Percentiles rank a stretch among this genome's conserved stretches.
These are phyloP conservation scores for Schizothorax lantsangensis DNA, from an alignment of 2,797 vertebrate species.

Conservation along the genomic window DNA sequence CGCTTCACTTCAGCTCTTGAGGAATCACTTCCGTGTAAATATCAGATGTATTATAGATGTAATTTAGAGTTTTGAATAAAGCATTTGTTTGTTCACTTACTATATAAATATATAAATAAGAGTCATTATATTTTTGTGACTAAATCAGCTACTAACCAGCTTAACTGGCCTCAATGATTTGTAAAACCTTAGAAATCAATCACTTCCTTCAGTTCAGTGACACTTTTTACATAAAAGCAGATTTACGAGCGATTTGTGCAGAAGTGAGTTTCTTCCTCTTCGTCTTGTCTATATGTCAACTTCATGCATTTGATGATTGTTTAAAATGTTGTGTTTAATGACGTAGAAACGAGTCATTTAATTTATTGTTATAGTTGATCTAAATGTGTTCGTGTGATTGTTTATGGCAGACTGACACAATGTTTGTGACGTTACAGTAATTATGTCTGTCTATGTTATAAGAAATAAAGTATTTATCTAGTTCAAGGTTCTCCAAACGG, in stretches of 20 bases:
- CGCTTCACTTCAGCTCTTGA: slow-evolving; percentile 71
- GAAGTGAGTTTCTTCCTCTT: slow-evolving; percentile 54
- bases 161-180: not conserved
- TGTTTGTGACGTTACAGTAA: slow-evolving; percentile 64
- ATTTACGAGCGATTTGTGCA: not conserved
- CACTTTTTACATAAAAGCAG: not conserved
- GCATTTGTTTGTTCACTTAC: slow-evolving; percentile 67
- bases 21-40: slow-evolving; percentile 75
- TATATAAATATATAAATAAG: slow-evolving; percentile 74
- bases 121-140: slow-evolving; percentile 75
- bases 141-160: slow-evolving; percentile 77
- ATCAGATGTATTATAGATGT: slow-evolving; percentile 82
- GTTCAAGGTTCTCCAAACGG: slow-evolving; percentile 41
- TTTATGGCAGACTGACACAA: slow-evolving; percentile 35
- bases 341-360: slow-evolving; percentile 72
- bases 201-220: not conserved
- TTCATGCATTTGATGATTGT: slow-evolving; percentile 56
- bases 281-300: slow-evolving; percentile 58
- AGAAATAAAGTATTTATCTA: slow-evolving; percentile 81
- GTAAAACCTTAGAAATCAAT: not conserved
- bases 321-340: slow-evolving; percentile 58
- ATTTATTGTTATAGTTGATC: slow-evolving; percentile 79
- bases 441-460: slow-evolving; percentile 59
- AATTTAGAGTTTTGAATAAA: slow-evolving; percentile 80
- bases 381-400: slow-evolving; percentile 55